Evolutionary conservation across 2,797 vertebrate genomes (phyloP), one percentile per base, ranked within the genome.

Genomic region (Enteromius argenteus): DNA sequence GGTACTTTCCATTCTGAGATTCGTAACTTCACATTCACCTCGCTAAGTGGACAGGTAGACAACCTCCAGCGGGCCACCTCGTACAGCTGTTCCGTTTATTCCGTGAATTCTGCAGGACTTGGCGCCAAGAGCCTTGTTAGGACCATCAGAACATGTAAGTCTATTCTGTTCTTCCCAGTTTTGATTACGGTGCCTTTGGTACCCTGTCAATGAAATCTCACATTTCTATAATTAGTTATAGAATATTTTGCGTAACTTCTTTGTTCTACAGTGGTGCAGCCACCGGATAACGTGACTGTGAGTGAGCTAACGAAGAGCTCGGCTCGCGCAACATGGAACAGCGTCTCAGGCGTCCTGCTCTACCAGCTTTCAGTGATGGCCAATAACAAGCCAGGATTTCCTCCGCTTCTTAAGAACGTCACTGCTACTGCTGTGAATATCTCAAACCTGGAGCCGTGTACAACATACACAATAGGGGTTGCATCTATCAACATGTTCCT

Each of bases 141-240:
- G 88, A 92, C 93, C 23, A 88, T 95, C 56, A 89, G 66, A 3
- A 96, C 95, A 0, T 83, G 96, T 96, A 93, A 92, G 96, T 95
- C 14, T 69, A 79, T 15, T 44, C 10, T 21, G 32, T 32, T n/a
- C 13, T 73, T 82, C 23, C 27, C 27, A 30, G 19, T 23, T 32
- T 53, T 60, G 1, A 60, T 27, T 42, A 42, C 4, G 4, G 71
- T 17, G 32, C 15, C 27, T 56, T 56, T 75, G 73, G 1, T 39
- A 39, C 6, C 51, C 35, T n/a, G 14, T 60, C 6, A 76, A 39
- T 23, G 42, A 10, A 46, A 17, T 58, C n/a, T 51, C n/a, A 13
- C 27, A 42, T 21, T 62, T 76, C 11, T 46, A 46, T 44, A 64
- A 21, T 1, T 17, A 8, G 15, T 15, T 17, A 58, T 3, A 9